Conservation (phyloP, 2,797 vertebrate species). For the Pristis pectinata region DNA sequence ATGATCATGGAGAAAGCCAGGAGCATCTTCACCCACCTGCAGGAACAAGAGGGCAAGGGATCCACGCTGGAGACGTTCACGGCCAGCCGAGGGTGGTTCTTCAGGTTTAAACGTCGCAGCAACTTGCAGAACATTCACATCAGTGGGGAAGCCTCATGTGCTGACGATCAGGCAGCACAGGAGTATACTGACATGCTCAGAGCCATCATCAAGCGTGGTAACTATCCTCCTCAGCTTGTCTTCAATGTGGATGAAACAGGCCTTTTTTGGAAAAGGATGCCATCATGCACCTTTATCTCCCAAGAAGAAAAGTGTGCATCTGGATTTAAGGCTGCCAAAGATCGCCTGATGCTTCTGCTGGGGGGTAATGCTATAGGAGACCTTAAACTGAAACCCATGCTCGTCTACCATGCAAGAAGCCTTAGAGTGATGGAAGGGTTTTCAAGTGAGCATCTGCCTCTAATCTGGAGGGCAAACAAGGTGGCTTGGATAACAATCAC, state of each 20-base stretch:
- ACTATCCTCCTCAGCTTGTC: slow-evolving; percentile 20
- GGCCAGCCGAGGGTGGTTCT: too few relatives aligned
- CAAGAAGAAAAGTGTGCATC: not conserved
- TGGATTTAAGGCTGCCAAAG: not conserved
- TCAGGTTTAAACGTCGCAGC: too few relatives aligned
- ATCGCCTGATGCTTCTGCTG: not conserved
- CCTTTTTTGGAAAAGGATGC: slow-evolving; percentile 9
- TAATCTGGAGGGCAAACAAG: not conserved
- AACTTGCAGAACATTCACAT: too few relatives aligned
- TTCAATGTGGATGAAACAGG: slow-evolving; percentile 15
- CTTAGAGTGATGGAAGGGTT: too few relatives aligned
- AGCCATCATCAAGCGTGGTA: slow-evolving; percentile 3
- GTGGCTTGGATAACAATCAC: not conserved
- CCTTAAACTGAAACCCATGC: too few relatives aligned
- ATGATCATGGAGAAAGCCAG: too few relatives aligned
- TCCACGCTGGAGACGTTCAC: too few relatives aligned
- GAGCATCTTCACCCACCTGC: too few relatives aligned
- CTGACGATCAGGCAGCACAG: not conserved
- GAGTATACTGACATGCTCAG: not conserved
- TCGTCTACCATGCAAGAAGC: not conserved
- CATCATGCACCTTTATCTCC: not conserved
- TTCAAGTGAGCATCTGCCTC: too few relatives aligned
- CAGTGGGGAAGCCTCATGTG: too few relatives aligned
- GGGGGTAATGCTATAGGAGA: not conserved
- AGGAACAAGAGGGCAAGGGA: too few relatives aligned